These are phyloP conservation scores for Parnassius apollo DNA, from an alignment of 2,888 invertebrate genomes.

Conservation along the genomic window DNA sequence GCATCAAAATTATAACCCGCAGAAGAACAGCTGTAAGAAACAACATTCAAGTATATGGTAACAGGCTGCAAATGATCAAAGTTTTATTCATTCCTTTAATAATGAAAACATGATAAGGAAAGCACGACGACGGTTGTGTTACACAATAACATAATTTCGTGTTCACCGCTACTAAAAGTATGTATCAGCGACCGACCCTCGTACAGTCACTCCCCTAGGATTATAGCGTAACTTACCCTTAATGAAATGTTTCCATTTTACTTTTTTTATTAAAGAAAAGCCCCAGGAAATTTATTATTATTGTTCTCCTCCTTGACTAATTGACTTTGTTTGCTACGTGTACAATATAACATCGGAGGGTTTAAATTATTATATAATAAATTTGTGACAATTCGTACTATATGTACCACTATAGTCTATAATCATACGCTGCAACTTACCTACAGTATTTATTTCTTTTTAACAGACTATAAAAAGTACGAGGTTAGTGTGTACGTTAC, in stretches of 20 bases:
- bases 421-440: no score
- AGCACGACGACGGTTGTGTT: not conserved
- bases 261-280: constrained; percentile 42
- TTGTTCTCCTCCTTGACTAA: constrained; percentile 35
- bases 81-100: constrained; percentile 14
- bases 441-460: no score
- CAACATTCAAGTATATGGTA: constrained; percentile 1
- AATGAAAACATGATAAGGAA: constrained; percentile 17
- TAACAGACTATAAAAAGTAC: no score
- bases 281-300: constrained; percentile 46
- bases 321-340: constrained; percentile 28
- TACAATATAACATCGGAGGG: constrained; percentile 5
- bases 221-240: constrained; percentile 50
- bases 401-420: no score
- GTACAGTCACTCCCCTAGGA: constrained; percentile 39
- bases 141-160: constrained; percentile 33
- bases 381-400: constrained; percentile 2
- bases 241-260: constrained; percentile 46
- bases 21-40: not conserved
- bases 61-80: constrained; percentile 11
- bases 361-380: not conserved
- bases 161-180: constrained; percentile 56
- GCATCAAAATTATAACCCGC: not conserved
- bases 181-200: constrained; percentile 62
- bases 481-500: no score